A percentile compares a stretch with the other conserved stretches of the same genome.
phyloP scores from a whole-genome alignment of 2,888 invertebrate genomes.

The Hylaea fasciaria region DNA sequence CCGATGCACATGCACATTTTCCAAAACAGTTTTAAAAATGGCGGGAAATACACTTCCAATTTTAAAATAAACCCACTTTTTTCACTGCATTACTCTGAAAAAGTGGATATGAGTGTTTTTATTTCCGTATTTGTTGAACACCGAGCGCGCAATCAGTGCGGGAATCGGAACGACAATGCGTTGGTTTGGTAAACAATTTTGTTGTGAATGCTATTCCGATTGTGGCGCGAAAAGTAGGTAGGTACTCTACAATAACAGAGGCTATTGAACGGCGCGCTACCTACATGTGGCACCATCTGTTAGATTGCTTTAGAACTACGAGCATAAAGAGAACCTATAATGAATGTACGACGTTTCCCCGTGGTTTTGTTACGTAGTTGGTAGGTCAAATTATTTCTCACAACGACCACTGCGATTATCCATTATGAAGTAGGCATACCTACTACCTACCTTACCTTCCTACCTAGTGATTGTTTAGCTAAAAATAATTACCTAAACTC shows the following conservation, averaged over 20 bases:
- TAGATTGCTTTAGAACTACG: conserved; percentile 14
- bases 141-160: conserved; percentile 49
- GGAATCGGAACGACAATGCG: conserved; percentile 57
- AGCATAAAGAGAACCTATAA: background rate
- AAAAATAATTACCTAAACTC: too few relatives aligned
- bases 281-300: conserved; percentile 44
- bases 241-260: conserved; percentile 44
- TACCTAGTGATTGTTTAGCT: too few relatives aligned
- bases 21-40: conserved; percentile 13
- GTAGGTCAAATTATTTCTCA: too few relatives aligned
- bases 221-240: conserved; percentile 57
- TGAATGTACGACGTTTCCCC: too few relatives aligned
- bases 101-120: conserved; percentile 1
- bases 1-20: conserved; percentile 34
- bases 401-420: too few relatives aligned
- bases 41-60: conserved; percentile 30
- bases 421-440: too few relatives aligned
- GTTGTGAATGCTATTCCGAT: conserved; percentile 45
- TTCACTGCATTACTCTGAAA: conserved; percentile 12
- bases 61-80: conserved; percentile 8
- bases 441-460: too few relatives aligned
- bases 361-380: too few relatives aligned
- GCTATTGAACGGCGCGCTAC: conserved; percentile 59
- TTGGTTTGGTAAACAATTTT: conserved; percentile 62
- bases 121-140: conserved; percentile 12